Percentiles rank a stretch among this genome's conserved stretches.
phyloP scores from a whole-genome alignment of 2,113 vertebrate genomes.

The Apodemus sylvaticus region DNA sequence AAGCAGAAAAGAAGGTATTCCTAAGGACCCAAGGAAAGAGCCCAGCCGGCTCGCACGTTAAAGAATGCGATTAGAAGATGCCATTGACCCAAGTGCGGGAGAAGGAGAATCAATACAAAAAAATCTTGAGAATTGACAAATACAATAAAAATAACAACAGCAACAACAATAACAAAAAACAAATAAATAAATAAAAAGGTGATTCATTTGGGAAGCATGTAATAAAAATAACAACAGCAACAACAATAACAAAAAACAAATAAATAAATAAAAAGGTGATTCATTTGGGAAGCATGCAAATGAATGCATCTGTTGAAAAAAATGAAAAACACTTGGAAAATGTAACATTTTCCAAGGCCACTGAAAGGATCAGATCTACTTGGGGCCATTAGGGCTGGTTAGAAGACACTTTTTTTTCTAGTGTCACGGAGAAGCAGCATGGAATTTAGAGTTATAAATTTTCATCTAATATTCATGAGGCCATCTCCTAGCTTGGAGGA shows the following conservation, averaged over 20 bases:
- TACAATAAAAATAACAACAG: slow-evolving; percentile 37
- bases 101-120: slow-evolving; percentile 52
- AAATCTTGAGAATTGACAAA: slow-evolving; percentile 57
- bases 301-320: slow-evolving; percentile 36
- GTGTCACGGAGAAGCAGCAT: neutral
- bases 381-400: neutral
- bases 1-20: neutral
- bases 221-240: slow-evolving; percentile 43
- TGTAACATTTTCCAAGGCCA: slow-evolving; percentile 4
- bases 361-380: neutral
- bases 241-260: neutral
- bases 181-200: neutral
- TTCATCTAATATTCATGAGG: neutral
- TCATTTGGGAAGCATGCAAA: slow-evolving; percentile 50
- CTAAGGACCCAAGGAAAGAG: neutral
- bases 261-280: neutral
- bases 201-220: slow-evolving; percentile 49
- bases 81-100: neutral
- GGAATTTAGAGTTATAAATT: neutral
- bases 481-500: neutral
- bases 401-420: neutral
- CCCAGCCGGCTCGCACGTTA: too few relatives aligned
- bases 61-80: neutral
- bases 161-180: neutral
- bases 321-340: neutral